phyloP scores from a whole-genome alignment of 2,797 vertebrate genomes.

The Picus viridis region DNA sequence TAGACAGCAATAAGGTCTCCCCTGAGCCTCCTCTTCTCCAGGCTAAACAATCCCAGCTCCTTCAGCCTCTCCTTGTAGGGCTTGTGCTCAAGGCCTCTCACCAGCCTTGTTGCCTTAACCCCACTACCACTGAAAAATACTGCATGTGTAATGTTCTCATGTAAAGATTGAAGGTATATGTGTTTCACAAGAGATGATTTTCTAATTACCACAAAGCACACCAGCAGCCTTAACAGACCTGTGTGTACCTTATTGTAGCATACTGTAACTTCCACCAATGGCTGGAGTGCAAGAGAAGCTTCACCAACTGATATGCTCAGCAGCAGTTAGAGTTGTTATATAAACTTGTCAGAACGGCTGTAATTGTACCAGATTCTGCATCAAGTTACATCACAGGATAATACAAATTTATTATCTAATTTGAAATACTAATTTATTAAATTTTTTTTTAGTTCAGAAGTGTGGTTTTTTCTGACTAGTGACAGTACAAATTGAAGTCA shows the following conservation, averaged over 20 bases:
- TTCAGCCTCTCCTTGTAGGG: no score
- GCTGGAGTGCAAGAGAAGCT: not conserved
- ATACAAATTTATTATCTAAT: not conserved
- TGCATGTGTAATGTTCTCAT: not conserved
- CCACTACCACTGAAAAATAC: not conserved
- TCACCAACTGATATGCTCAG: not conserved
- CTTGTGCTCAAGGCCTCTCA: no score
- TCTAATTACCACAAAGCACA: not conserved
- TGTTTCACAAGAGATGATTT: not conserved
- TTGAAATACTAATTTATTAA: not conserved
- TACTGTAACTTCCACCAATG: not conserved
- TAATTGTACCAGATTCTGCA: not conserved
- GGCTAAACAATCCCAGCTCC: no score
- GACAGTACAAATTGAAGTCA: not conserved
- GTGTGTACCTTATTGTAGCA: not conserved
- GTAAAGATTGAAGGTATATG: not conserved
- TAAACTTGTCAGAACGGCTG: not conserved
- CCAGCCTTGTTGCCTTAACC: not conserved
- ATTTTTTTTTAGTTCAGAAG: not conserved
- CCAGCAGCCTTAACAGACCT: not conserved
- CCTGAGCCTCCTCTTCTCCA: no score
- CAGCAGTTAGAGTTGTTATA: not conserved
- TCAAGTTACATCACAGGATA: not conserved
- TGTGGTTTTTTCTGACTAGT: not conserved
- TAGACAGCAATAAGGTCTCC: no score